phyloP scores from a whole-genome alignment of 2,888 invertebrate genomes.

The Drosophila emarginata region DNA sequence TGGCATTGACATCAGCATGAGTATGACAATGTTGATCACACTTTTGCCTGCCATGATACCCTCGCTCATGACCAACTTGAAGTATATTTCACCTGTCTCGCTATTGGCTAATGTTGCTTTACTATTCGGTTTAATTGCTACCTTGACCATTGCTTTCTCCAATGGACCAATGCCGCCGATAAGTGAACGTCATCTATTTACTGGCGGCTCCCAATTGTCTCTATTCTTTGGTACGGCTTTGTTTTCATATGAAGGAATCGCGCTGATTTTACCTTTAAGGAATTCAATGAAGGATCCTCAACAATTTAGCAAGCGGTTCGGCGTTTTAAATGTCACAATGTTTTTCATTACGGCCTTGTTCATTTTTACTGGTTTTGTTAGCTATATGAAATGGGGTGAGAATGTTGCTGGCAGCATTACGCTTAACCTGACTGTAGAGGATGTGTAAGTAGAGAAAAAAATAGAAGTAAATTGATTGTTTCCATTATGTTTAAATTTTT shows the following conservation, averaged over 20 bases:
- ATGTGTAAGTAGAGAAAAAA: conserved; percentile 66
- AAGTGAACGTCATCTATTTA: conserved; percentile 85
- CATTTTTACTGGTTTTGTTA: conserved; percentile 91
- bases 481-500: neutral
- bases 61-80: conserved; percentile 79
- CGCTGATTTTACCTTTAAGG: conserved; percentile 93
- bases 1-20: conserved; percentile 70
- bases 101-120: conserved; percentile 89
- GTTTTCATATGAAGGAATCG: conserved; percentile 98
- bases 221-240: conserved; percentile 97
- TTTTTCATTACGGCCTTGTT: conserved; percentile 90
- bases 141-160: conserved; percentile 89
- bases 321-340: conserved; percentile 96
- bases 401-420: conserved; percentile 92
- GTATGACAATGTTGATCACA: conserved; percentile 72
- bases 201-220: conserved; percentile 86
- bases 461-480: neutral
- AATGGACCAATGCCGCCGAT: conserved; percentile 87
- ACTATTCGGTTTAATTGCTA: conserved; percentile 88
- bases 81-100: conserved; percentile 87
- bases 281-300: conserved; percentile 93
- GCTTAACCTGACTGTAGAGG: conserved; percentile 87
- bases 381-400: conserved; percentile 94
- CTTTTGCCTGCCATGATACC: conserved; percentile 79
- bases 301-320: conserved; percentile 89